Evolutionary conservation across 2,113 vertebrate genomes (phyloP).

Genomic region (Chlorocebus sabaeus): DNA sequence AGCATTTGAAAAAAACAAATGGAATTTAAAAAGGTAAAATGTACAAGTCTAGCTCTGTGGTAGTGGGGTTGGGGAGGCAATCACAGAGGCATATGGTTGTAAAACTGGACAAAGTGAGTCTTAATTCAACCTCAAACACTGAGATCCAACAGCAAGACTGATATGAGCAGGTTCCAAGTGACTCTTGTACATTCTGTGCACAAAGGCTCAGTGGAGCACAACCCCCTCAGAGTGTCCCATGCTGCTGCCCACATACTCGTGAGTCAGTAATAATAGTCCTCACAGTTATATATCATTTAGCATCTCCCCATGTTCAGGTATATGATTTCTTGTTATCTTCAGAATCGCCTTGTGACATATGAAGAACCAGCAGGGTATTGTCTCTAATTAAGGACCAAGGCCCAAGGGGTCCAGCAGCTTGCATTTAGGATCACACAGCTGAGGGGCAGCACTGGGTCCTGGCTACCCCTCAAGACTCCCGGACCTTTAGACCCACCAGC

Average conservation of each 20-base stretch:
- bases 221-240: background rate
- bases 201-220: background rate
- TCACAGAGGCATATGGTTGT: rapidly evolving
- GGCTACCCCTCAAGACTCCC: background rate
- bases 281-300: background rate
- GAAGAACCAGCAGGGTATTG: background rate
- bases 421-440: background rate
- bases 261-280: background rate
- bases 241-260: background rate
- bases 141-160: background rate
- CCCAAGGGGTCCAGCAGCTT: background rate
- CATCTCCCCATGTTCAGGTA: background rate
- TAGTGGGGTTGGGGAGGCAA: rapidly evolving
- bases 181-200: background rate
- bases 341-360: background rate
- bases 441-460: background rate
- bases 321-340: background rate
- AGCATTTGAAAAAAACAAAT: background rate
- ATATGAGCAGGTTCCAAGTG: background rate
- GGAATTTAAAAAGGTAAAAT: background rate
- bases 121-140: rapidly evolving
- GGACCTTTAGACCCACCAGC: background rate
- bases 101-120: background rate
- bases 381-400: background rate
- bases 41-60: background rate